Evolutionary conservation across 2,113 vertebrate genomes (phyloP), one percentile per base, ranked within the genome.

Genomic region (Scophthalmus maximus): DNA sequence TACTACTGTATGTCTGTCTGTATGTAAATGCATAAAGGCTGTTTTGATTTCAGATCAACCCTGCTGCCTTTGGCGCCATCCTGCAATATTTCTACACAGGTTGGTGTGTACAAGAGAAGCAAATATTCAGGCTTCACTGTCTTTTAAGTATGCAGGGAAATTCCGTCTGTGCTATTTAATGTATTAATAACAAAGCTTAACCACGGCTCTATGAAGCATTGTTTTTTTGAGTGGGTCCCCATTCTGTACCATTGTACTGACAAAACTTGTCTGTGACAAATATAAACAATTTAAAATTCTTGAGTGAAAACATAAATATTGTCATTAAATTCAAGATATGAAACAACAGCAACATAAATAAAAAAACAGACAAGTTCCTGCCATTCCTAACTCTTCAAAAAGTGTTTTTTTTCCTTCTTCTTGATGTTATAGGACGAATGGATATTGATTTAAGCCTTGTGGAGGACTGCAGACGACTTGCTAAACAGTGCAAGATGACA

Each of bases 71-170:
- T 76, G 94, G 94, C 58, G 94, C 96, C 60, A 92, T 98, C 70
- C 87, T 99, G 85, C 97, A 97, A 73, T 98, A 97, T 89, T 90
- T 98, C 1, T 99, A 99, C 79, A 99, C 96, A 93, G 98, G 97
- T 99, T 86, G 89, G 88, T 51, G 5, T 61, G 44, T 32, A 5
- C 18, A 64, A 46, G 17, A 76, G 25, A 20, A 23, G 14, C 14
- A 29, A 12, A 20, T 32, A 42, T 56, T 2, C 36, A 14, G 12
- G 8, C 12, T 62, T 56, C 22, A 50, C 36, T 29, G 22, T 38
- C 15, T 44, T 26, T 29, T 3, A 51, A 26, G 2, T 29, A 3
- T 36, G 30, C 23, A 27, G 27, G 25, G n/a, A 63, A 36, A 34
- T 47, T 20, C 0, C 10, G 27, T 47, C 58, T 0, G 1, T 34